A percentile compares a stretch with the other conserved stretches of the same genome.
phyloP scores from a whole-genome alignment of 2,888 invertebrate species.

The Trachelus iudaicus region DNA sequence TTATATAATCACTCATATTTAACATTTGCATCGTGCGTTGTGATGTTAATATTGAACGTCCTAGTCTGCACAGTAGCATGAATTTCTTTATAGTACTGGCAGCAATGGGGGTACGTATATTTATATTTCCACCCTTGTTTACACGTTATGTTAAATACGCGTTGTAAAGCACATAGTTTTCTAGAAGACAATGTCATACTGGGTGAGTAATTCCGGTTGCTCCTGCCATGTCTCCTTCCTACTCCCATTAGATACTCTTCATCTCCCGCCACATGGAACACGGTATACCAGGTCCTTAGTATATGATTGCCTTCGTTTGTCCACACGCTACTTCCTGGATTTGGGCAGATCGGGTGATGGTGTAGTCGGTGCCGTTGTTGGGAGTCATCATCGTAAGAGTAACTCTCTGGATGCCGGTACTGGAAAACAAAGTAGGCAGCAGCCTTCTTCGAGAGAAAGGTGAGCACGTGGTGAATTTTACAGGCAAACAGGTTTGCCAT shows the following conservation, averaged over 20 bases:
- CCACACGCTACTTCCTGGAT: not conserved
- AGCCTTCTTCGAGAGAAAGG: conserved; percentile 69
- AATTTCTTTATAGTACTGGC: not conserved
- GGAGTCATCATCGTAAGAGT: conserved; percentile 79
- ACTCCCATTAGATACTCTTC: not conserved
- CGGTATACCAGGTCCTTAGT: not conserved
- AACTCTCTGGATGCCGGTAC: conserved; percentile 83
- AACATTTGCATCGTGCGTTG: not conserved
- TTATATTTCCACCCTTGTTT: not conserved
- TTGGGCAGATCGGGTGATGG: conserved; percentile 55
- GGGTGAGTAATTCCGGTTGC: not conserved
- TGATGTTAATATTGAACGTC: not conserved
- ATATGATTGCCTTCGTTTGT: not conserved
- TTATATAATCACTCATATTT: not conserved
- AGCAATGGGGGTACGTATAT: not conserved
- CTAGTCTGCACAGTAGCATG: not conserved
- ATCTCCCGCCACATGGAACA: not conserved
- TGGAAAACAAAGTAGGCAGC: conserved; percentile 66
- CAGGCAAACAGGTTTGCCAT: not conserved
- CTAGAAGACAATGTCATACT: not conserved
- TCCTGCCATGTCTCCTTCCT: not conserved
- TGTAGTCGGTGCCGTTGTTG: conserved; percentile 46
- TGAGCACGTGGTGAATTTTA: conserved; percentile 37
- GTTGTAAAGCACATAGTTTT: not conserved
- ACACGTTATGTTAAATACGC: not conserved